Evolutionary conservation across 2,113 vertebrate species (phyloP).

Genomic region (Taxidea taxus): DNA sequence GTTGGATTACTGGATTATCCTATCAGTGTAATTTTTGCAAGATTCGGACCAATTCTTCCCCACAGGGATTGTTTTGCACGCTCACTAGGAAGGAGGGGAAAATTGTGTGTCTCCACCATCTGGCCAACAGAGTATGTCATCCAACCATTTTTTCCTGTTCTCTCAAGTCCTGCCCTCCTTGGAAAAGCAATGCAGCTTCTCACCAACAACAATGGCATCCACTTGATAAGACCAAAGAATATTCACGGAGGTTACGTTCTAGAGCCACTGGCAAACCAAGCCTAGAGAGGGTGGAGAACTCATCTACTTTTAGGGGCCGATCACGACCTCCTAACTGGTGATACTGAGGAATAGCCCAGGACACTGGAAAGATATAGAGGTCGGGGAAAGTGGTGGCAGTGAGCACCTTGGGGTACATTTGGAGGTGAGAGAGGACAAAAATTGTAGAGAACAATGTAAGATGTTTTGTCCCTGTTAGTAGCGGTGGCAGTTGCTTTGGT

Average conservation of each 20-base stretch:
- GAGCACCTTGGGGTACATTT: background rate
- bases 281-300: background rate
- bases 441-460: background rate
- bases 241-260: background rate
- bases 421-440: background rate
- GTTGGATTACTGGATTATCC: background rate
- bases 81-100: background rate
- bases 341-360: background rate
- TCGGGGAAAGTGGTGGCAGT: rapidly evolving
- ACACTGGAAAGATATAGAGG: background rate
- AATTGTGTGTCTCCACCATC: background rate
- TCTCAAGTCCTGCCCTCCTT: background rate
- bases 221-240: too few species aligned
- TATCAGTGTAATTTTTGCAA: background rate
- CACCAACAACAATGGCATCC: rapidly evolving
- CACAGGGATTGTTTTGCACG: background rate
- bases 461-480: background rate
- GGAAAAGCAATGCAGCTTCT: background rate
- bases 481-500: background rate
- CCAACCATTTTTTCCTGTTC: background rate
- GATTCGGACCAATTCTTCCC: background rate
- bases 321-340: too few species aligned
- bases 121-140: background rate
- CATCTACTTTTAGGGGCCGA: background rate
- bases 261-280: background rate